Evolutionary conservation across 2,113 vertebrate genomes (phyloP).

Genomic region (Cercocebus atys): DNA sequence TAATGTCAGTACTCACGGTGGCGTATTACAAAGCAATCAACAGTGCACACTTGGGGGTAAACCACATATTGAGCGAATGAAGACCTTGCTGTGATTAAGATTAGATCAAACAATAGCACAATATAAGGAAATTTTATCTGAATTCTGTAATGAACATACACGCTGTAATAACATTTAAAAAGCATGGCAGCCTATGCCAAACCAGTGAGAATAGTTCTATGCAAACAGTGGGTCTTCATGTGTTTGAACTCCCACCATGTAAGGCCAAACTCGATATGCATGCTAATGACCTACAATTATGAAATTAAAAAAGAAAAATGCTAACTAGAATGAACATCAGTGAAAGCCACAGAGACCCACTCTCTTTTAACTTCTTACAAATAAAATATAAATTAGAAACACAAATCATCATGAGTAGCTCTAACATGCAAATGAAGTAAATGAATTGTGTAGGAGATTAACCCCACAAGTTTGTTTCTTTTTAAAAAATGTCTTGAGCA

Average conservation of each 20-base stretch:
- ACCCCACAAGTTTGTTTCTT: constrained; percentile 71
- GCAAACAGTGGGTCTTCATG: constrained; percentile 92
- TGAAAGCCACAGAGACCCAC: constrained; percentile 93
- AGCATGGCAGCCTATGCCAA: constrained; percentile 79
- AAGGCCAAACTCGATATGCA: too few species aligned
- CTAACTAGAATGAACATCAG: constrained; percentile 83
- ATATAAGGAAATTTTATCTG: constrained; percentile 73
- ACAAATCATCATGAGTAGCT: constrained; percentile 82
- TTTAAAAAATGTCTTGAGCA: not conserved
- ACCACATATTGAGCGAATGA: constrained; percentile 56
- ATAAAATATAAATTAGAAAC: constrained; percentile 77
- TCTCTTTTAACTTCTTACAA: constrained; percentile 86
- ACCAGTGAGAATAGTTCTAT: constrained; percentile 78
- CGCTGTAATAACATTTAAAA: constrained; percentile 78
- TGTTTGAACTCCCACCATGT: constrained; percentile 74
- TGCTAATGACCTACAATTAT: too few species aligned
- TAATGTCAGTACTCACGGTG: too few species aligned
- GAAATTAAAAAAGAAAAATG: constrained; percentile 59
- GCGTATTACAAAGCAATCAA: too few species aligned
- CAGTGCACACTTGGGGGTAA: not conserved
- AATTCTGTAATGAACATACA: constrained; percentile 80
- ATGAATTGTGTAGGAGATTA: constrained; percentile 83
- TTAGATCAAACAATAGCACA: constrained; percentile 78
- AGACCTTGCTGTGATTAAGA: constrained; percentile 69
- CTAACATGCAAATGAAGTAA: constrained; percentile 85